Evolutionary conservation across 2,888 invertebrate genomes (phyloP), one percentile per base, ranked within the genome.

Genomic region (Tipula unca): DNA sequence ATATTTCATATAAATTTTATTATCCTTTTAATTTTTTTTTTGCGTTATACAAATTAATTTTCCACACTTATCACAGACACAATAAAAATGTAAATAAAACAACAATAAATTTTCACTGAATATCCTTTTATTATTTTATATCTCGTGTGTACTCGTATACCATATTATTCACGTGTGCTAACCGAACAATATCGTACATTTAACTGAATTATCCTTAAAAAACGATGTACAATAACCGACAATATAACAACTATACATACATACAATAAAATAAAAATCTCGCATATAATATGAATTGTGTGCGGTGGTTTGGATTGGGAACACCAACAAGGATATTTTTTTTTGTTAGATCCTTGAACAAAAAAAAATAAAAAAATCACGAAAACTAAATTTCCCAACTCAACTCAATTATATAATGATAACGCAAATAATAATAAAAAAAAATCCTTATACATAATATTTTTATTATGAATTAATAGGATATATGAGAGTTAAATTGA

Each of bases 351-450:
- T 69, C 69, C 69, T 69, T 83, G 83, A 83, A 83, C 17, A 32
- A 29, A 83, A 82, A 0, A 32, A 17, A 83, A 83, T 32, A 29
- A 83, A 29, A 83, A 83, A 83, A 83, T 83, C n/a, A 14, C n/a
- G 35, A 83, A 83, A 83, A 83, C 29, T 83, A 83, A 83, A 83
- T 83, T 83, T 83, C 17, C 29, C 84, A 84, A 84, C 36, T 32
- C 32, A 84, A 84, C 84, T 84, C 84, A 84, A 84, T 84, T 36
- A 84, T 84, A 84, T 84, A 84, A 84, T 84, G 84, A 84, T 84
- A 84, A 84, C 32, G 36, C 20, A 36, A 35, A 35, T 39, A 8
- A 83, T 32, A 83, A 20, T 8, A 32, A 84, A 35, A 84, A 35
- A 84, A 84, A 84, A 36, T 36, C 20, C 36, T 20, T 36, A 84